Evolutionary conservation across 1,140 invertebrate species (phyloP).

Genomic region (Drosophila pachea): DNA sequence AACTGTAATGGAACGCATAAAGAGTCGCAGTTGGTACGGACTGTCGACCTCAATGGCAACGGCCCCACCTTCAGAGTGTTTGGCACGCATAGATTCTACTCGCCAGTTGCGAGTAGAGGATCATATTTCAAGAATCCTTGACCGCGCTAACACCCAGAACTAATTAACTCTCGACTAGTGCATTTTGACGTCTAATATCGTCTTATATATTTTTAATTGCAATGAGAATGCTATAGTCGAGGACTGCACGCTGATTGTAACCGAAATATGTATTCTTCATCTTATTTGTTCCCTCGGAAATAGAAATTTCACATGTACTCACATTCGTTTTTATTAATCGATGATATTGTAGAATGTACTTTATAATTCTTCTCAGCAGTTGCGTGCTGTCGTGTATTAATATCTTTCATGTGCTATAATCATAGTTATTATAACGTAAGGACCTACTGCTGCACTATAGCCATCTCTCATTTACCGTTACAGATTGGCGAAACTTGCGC

Average conservation of each 20-base stretch:
- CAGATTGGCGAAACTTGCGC: constrained; percentile 12
- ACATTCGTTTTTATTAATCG: neutral
- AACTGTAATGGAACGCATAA: constrained; percentile 77
- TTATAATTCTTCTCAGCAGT: neutral
- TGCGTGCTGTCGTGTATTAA: constrained; percentile 38
- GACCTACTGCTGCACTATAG: neutral
- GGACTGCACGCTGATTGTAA: neutral
- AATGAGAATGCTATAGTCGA: neutral
- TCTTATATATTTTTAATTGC: too few species aligned
- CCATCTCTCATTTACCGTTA: constrained; percentile 13
- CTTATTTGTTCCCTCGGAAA: too few species aligned
- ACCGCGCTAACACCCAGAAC: constrained; percentile 3
- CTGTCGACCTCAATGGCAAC: neutral
- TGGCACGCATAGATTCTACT: constrained; percentile 45
- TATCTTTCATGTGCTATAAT: constrained; percentile 64
- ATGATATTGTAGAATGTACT: neutral
- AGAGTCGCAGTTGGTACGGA: constrained; percentile 34
- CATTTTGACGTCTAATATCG: too few species aligned
- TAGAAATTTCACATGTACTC: too few species aligned
- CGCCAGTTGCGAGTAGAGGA: constrained; percentile 31
- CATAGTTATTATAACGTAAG: constrained; percentile 71
- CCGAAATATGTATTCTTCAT: too few species aligned
- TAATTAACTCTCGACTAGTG: neutral
- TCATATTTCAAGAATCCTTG: neutral
- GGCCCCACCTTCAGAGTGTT: constrained; percentile 28